These are phyloP conservation scores for Takifugu ocellatus DNA, from an alignment of 2,797 vertebrate species.

Conservation along the genomic window DNA sequence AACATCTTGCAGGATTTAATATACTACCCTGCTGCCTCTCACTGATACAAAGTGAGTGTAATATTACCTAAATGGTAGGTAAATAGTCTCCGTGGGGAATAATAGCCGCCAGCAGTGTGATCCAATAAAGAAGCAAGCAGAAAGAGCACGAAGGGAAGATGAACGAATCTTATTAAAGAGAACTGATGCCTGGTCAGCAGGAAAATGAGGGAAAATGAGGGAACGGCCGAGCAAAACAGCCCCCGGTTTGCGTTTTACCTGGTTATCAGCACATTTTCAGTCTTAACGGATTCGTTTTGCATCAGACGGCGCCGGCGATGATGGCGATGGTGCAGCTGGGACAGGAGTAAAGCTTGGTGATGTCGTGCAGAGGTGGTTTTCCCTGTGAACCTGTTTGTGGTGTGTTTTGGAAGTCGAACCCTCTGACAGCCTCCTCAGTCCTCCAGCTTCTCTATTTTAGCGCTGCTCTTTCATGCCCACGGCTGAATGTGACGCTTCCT, in stretches of 20 bases:
- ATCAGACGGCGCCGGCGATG: too few relatives aligned
- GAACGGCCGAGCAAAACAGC: slow-evolving; percentile 30
- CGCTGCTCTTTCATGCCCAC: slow-evolving; percentile 35
- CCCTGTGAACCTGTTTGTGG: too few relatives aligned
- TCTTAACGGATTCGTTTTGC: too few relatives aligned
- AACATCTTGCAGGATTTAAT: slow-evolving; percentile 33
- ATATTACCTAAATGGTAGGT: slow-evolving; percentile 52
- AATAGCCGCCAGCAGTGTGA: slow-evolving; percentile 51
- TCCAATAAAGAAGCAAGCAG: slow-evolving; percentile 53
- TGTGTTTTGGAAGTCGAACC: too few relatives aligned
- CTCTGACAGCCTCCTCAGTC: too few relatives aligned
- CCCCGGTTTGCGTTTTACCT: slow-evolving; percentile 34
- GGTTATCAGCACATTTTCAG: slow-evolving; percentile 17
- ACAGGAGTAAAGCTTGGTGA: too few relatives aligned
- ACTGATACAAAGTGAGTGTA: slow-evolving; percentile 43
- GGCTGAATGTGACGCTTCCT: slow-evolving; percentile 35
- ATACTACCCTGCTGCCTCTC: slow-evolving; percentile 28
- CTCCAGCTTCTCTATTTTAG: slow-evolving; percentile 12
- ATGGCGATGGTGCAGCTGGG: too few relatives aligned
- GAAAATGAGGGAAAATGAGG: slow-evolving; percentile 50
- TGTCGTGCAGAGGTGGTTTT: too few relatives aligned
- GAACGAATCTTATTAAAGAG: slow-evolving; percentile 63
- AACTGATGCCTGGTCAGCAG: slow-evolving; percentile 58
- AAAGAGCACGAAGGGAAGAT: slow-evolving; percentile 48
- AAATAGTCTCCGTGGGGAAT: slow-evolving; percentile 58